These are phyloP conservation scores for Tachuris rubrigastra DNA, from an alignment of 2,113 vertebrate genomes.

Conservation along the genomic window DNA sequence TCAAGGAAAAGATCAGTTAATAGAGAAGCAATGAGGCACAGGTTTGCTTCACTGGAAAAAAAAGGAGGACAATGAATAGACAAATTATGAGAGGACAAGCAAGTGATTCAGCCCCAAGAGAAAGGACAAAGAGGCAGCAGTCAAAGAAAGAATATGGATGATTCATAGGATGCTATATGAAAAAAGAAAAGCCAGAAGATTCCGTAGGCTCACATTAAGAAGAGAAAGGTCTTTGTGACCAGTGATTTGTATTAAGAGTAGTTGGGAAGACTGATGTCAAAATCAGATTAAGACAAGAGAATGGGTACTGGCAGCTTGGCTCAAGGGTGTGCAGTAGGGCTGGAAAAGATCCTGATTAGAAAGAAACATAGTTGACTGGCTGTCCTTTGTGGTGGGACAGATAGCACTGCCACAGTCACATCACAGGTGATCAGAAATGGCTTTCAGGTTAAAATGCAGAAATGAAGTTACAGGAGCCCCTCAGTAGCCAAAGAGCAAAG, in stretches of 20 bases:
- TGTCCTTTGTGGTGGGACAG: background rate
- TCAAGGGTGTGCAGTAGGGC: background rate
- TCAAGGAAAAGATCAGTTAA: background rate
- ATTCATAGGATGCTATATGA: background rate
- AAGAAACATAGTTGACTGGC: background rate
- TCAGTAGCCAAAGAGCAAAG: background rate
- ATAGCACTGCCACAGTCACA: background rate
- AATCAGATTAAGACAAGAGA: background rate
- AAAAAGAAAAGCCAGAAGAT: background rate
- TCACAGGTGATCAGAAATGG: background rate
- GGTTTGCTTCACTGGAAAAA: background rate
- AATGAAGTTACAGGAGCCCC: background rate
- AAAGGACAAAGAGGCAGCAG: background rate
- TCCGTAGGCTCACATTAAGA: background rate
- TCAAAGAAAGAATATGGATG: background rate
- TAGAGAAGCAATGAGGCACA: background rate
- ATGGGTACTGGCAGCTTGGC: background rate
- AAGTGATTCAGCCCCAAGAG: background rate
- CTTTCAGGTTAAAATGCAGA: background rate
- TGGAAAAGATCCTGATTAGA: background rate
- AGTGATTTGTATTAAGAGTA: background rate
- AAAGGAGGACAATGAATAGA: background rate
- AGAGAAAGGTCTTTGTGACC: background rate
- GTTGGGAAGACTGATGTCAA: background rate
- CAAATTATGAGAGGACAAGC: background rate